phyloP scores from a whole-genome alignment of 2,113 vertebrate species.

The Plecturocebus donacophilus region DNA sequence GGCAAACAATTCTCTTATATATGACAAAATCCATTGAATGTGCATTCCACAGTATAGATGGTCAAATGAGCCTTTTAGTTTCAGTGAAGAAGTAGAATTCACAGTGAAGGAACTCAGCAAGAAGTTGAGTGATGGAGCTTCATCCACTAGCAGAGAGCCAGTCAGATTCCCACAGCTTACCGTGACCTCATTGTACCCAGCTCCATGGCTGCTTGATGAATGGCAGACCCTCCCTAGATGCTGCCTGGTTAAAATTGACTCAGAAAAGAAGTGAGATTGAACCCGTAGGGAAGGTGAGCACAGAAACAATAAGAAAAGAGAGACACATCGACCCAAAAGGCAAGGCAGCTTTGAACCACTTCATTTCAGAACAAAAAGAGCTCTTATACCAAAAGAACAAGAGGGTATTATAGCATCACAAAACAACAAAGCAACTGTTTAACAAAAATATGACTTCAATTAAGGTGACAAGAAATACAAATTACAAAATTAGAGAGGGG shows the following conservation, averaged over 20 bases:
- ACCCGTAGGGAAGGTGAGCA: not conserved
- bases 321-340: not conserved
- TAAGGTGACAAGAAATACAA: not conserved
- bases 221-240: not conserved
- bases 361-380: not conserved
- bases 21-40: conserved; percentile 30
- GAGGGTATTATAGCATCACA: not conserved
- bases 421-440: not conserved
- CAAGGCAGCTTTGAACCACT: not conserved
- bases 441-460: not conserved
- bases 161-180: not conserved
- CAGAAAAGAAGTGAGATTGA: not conserved
- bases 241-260: not conserved
- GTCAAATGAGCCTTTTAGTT: conserved; percentile 3
- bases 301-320: not conserved
- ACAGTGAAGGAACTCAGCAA: not conserved
- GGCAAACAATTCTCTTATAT: not conserved
- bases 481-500: not conserved
- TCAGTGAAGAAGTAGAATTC: not conserved
- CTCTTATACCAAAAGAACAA: not conserved
- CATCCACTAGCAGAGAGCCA: not conserved
- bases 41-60: not conserved
- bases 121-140: not conserved
- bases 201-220: not conserved
- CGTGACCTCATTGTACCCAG: not conserved